Evolutionary conservation across 23 tunicate species (phyloP).

Genomic region (Trididemnum miniatum): DNA sequence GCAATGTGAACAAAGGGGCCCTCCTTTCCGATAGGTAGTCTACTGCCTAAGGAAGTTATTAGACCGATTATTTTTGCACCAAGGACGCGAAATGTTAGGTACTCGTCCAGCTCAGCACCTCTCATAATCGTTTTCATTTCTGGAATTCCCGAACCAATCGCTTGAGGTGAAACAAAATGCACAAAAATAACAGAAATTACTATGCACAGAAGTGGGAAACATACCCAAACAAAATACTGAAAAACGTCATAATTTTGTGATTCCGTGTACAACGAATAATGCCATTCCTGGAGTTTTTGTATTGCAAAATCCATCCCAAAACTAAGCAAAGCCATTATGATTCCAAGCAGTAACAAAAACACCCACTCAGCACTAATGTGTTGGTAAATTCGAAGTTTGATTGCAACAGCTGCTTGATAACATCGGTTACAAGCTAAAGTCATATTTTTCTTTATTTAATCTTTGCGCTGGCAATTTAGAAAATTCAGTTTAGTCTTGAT

Average conservation of each 20-base stretch:
- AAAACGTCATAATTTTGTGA: conserved; percentile 35
- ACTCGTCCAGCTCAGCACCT: conserved; percentile 84
- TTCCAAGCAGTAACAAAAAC: conserved; percentile 76
- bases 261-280: conserved; percentile 64
- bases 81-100: conserved; percentile 73
- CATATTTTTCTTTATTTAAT: conserved; percentile 37
- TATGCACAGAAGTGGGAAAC: conserved; percentile 72
- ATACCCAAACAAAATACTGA: conserved; percentile 81
- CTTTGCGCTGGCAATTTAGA: conserved; percentile 32
- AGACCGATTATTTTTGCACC: conserved; percentile 91
- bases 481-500: conserved; percentile 30
- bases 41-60: conserved; percentile 73
- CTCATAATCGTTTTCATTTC: conserved; percentile 97
- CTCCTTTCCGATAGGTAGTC: conserved; percentile 95
- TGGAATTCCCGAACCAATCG: conserved; percentile 93
- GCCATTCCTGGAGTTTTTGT: conserved; percentile 72
- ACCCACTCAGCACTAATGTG: conserved; percentile 69
- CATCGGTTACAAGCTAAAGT: conserved; percentile 4
- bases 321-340: conserved; percentile 84
- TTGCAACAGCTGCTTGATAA: neutral
- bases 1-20: conserved; percentile 98
- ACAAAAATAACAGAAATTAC: conserved; percentile 83
- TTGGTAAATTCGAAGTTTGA: conserved; percentile 31
- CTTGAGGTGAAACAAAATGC: conserved; percentile 85
- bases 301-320: conserved; percentile 86